Evolutionary conservation across 2,797 vertebrate genomes (phyloP).

Genomic region (Eurystomus glaucurus): DNA sequence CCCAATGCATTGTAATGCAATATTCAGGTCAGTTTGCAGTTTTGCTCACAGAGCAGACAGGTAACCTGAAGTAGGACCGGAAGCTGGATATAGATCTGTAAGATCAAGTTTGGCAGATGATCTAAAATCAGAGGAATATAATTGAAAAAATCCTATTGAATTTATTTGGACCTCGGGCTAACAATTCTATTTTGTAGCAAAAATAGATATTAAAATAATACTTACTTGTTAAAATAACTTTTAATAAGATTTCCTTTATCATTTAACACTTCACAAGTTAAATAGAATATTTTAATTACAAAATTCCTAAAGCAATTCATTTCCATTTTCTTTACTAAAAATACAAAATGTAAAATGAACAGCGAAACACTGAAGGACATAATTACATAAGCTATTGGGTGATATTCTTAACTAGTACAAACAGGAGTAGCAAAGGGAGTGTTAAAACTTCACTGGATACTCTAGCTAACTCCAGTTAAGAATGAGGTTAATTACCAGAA

Average conservation of each 20-base stretch:
- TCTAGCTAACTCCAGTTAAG: background rate
- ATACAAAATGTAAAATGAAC: background rate
- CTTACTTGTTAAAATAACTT: background rate
- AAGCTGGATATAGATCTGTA: background rate
- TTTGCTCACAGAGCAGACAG: background rate
- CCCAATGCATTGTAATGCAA: accelerated
- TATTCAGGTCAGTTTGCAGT: background rate
- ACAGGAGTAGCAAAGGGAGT: background rate
- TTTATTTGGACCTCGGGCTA: background rate
- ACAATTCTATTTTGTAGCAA: background rate
- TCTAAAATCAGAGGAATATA: background rate
- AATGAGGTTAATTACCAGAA: background rate
- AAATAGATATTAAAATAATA: background rate
- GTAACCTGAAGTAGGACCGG: background rate
- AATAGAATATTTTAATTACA: background rate
- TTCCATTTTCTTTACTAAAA: background rate
- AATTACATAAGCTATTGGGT: background rate
- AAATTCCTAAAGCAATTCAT: background rate
- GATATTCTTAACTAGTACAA: background rate
- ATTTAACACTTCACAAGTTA: background rate
- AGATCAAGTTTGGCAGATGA: background rate
- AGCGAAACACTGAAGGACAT: background rate
- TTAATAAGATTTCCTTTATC: background rate
- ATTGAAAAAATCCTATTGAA: background rate
- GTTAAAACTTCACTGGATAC: background rate